Evolutionary conservation across 2,113 vertebrate genomes (phyloP).

Genomic region (Oriolus oriolus): DNA sequence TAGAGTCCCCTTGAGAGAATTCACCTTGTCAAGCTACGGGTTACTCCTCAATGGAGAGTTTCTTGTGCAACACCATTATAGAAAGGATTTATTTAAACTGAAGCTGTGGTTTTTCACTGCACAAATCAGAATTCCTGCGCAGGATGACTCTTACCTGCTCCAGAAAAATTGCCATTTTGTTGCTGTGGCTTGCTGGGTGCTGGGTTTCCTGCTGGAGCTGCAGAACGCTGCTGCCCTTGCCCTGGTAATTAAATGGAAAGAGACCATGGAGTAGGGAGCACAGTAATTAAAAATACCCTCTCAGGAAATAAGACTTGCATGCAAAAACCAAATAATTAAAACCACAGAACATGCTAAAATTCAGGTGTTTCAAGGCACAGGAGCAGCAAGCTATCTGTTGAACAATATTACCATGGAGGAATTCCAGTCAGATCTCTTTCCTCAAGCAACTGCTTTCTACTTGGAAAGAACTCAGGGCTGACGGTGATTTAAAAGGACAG

Average conservation of each 20-base stretch:
- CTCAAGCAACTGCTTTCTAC: slow-evolving; percentile 31
- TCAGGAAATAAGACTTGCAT: not conserved
- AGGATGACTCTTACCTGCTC: slow-evolving; percentile 53
- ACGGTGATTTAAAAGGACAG: slow-evolving; percentile 48
- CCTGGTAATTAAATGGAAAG: slow-evolving; percentile 54
- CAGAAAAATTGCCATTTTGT: slow-evolving; percentile 54
- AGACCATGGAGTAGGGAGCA: not conserved
- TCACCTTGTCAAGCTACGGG: not conserved
- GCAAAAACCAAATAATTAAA: not conserved
- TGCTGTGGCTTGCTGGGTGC: slow-evolving; percentile 56
- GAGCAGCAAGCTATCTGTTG: not conserved
- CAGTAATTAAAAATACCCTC: not conserved
- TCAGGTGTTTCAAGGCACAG: not conserved
- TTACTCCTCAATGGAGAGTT: not conserved
- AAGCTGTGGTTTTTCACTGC: not conserved
- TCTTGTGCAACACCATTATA: not conserved
- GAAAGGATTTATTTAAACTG: not conserved
- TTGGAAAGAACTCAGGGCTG: slow-evolving; percentile 2
- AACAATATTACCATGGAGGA: not conserved
- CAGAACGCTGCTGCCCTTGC: slow-evolving; percentile 52
- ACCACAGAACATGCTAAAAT: not conserved
- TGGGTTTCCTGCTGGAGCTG: slow-evolving; percentile 36
- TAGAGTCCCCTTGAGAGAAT: not conserved
- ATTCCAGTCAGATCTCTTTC: slow-evolving; percentile 29
- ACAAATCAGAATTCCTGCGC: not conserved